Evolutionary conservation across 2,888 invertebrate genomes (phyloP).

Genomic region (Epicampocera succincta): DNA sequence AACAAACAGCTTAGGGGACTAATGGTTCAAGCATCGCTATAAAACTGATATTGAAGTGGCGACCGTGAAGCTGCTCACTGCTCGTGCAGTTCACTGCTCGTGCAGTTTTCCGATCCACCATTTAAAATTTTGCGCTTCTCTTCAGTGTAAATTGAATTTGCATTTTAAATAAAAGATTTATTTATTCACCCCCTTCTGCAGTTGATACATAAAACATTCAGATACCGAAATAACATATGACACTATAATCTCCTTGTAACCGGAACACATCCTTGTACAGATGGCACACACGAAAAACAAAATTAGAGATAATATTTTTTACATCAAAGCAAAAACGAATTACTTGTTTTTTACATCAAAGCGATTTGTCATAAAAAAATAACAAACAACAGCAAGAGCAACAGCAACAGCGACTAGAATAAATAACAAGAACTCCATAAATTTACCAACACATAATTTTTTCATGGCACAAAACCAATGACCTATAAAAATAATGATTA

Average conservation of each 20-base stretch:
- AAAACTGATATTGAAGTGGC: no score
- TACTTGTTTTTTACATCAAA: constrained; percentile 32
- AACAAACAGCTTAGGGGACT: no score
- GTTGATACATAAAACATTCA: constrained; percentile 27
- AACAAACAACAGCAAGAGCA: no score
- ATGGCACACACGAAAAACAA: constrained; percentile 40
- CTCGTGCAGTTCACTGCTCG: no score
- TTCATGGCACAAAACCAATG: constrained; percentile 54
- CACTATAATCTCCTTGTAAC: constrained; percentile 58
- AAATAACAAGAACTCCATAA: constrained; percentile 8
- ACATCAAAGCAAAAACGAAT: constrained; percentile 42
- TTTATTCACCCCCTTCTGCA: background rate
- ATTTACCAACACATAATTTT: constrained; percentile 22
- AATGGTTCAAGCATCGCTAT: no score
- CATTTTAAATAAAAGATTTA: constrained; percentile 47
- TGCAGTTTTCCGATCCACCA: no score
- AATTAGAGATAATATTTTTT: constrained; percentile 8
- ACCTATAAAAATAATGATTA: constrained; percentile 67
- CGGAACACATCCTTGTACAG: background rate
- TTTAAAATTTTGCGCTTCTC: background rate
- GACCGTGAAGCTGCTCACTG: no score
- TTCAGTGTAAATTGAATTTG: constrained; percentile 34
- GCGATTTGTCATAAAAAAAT: constrained; percentile 57
- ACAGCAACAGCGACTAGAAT: constrained; percentile 8
- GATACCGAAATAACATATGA: constrained; percentile 59